Evolutionary conservation across 1,140 invertebrate species (phyloP).

Genomic region (Scaptomyza hsui): DNA sequence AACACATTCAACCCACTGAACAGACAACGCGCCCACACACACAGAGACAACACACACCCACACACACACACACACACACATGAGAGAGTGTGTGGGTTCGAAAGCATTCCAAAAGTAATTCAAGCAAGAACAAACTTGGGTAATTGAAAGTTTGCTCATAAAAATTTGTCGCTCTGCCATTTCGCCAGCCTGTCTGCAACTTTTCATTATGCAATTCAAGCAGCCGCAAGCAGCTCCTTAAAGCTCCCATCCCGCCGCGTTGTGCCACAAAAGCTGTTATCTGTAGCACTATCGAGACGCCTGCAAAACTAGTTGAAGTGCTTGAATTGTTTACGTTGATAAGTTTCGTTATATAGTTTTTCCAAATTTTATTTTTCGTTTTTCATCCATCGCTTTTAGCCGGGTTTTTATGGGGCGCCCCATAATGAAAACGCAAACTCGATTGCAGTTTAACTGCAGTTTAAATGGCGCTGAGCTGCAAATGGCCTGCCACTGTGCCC

Average conservation of each 20-base stretch:
- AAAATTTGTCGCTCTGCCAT: constrained; percentile 74
- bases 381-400: constrained; percentile 21
- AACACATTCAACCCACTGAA: constrained; percentile 22
- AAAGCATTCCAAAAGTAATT: constrained; percentile 79
- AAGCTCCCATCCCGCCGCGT: neutral
- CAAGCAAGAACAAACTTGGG: constrained; percentile 79
- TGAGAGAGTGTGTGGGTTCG: constrained; percentile 23
- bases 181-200: constrained; percentile 49
- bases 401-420: constrained; percentile 65
- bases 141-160: constrained; percentile 82
- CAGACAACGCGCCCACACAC: constrained; percentile 34
- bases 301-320: constrained; percentile 73
- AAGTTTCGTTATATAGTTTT: constrained; percentile 49
- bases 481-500: constrained; percentile 3
- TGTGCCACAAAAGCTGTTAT: constrained; percentile 36
- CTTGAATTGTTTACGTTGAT: constrained; percentile 79
- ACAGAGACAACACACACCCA: constrained; percentile 31
- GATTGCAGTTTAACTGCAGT: constrained; percentile 79
- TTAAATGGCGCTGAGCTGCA: constrained; percentile 51
- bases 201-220: constrained; percentile 70
- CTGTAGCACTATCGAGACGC: constrained; percentile 76
- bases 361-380: neutral
- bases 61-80: constrained; percentile 23
- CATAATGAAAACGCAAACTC: constrained; percentile 73
- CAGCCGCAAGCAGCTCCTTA: constrained; percentile 20